Conservation (phyloP, 2,888 invertebrate species). For the Amblyjoppa proteus region DNA sequence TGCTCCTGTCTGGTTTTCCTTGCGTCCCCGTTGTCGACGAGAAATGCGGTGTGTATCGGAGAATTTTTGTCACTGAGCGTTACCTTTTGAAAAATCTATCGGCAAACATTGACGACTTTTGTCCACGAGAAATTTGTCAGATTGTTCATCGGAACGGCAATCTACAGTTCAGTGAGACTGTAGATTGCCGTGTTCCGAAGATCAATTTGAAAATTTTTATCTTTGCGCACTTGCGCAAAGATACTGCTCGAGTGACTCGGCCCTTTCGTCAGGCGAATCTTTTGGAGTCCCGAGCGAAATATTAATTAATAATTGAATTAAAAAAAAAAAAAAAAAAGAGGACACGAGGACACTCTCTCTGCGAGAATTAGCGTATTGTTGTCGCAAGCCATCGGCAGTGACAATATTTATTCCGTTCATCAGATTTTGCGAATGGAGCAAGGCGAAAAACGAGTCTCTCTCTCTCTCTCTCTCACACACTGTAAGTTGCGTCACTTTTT, state of each 20-base stretch:
- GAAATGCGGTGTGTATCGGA: not conserved
- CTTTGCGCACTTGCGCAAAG: too few species aligned
- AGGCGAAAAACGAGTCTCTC: not conserved
- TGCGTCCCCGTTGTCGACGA: not conserved
- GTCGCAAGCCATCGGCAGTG: not conserved
- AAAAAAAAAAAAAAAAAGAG: not conserved
- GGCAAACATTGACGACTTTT: not conserved
- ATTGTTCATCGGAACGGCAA: too few species aligned
- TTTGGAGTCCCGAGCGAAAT: too few species aligned
- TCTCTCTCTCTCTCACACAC: not conserved
- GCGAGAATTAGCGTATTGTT: not conserved
- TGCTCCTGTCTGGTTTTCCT: constrained; percentile 9
- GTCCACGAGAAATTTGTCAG: not conserved
- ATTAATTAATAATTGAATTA: not conserved
- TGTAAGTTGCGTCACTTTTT: not conserved
- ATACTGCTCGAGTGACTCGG: too few species aligned
- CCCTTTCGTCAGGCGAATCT: too few species aligned
- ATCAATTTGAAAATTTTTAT: too few species aligned
- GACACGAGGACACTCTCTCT: not conserved
- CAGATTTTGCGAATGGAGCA: not conserved
- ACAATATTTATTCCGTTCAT: not conserved
- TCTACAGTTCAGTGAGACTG: too few species aligned
- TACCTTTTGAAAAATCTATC: not conserved
- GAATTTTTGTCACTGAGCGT: not conserved
- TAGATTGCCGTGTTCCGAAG: too few species aligned